Conservation (phyloP, 2,888 invertebrate genomes). For the Endomychus coccineus region DNA sequence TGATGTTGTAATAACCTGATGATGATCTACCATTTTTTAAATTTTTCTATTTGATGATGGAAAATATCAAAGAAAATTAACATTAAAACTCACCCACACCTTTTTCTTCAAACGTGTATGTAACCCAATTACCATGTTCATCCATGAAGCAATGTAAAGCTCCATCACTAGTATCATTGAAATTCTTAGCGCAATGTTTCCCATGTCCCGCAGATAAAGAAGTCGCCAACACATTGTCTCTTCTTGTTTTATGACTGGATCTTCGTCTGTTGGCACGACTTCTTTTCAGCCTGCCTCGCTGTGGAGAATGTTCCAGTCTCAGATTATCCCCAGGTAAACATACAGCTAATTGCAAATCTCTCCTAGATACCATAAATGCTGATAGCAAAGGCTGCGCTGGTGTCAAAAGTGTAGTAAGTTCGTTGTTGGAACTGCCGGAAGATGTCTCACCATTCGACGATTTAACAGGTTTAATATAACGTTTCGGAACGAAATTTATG, state of each 20-base stretch:
- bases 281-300: conserved; percentile 23
- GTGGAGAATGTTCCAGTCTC: conserved; percentile 34
- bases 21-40: too few relatives aligned
- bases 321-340: conserved; percentile 38
- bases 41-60: too few relatives aligned
- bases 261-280: conserved; percentile 19
- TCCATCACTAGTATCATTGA: conserved; percentile 76
- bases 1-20: too few relatives aligned
- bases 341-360: conserved; percentile 48
- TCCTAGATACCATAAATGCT: conserved; percentile 55
- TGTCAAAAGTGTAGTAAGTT: conserved; percentile 58
- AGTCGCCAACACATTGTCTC: conserved; percentile 41
- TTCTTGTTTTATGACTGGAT: conserved; percentile 17
- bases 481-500: conserved; percentile 10
- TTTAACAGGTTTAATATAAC: neutral
- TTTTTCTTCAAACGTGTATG: conserved; percentile 78
- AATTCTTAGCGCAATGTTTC: conserved; percentile 68
- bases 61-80: too few relatives aligned
- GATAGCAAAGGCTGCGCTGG: conserved; percentile 47
- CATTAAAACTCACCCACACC: conserved; percentile 50
- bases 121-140: conserved; percentile 80
- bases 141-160: conserved; percentile 82
- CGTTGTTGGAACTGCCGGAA: conserved; percentile 55
- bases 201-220: conserved; percentile 43
- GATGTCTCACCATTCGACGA: conserved; percentile 37